Evolutionary conservation across 2,113 vertebrate genomes (phyloP), one percentile per base, ranked within the genome.

Genomic region (Atrichornis clamosus): DNA sequence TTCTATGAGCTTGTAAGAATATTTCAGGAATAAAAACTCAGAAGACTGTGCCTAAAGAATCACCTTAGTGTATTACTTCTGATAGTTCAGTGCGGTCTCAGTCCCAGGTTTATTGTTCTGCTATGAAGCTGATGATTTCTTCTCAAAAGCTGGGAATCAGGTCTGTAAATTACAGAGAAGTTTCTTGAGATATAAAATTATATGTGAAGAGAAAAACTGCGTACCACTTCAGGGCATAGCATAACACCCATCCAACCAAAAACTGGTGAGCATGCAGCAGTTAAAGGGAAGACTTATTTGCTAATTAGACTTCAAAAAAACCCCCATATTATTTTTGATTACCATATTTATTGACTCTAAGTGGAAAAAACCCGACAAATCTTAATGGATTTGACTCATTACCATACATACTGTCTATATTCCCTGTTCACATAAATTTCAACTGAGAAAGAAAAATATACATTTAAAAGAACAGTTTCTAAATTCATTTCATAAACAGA

Each of bases 281-380:
- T 47, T 78, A 60, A 37, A 80, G 37, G 46, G 44, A 83, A 74
- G 32, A 56, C 16, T 67, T 69, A 50, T 15, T 85, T 87, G 11
- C 21, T 88, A 91, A 77, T 74, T 53, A 20, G 15, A 80, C 41
- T 87, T 73, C 3, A 49, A 23, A 22, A 55, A 83, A 35, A 82
- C 13, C 0, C 11, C 6, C 19, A 19, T 37, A 8, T 59, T 67
- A 37, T 83, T 85, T 37, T 88, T 94, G 82, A 58, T 91, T 67
- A 87, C n/a, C 15, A 0, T 89, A 70, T 96, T 95, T 95, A 96
- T 97, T 96, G 15, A 64, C 22, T 84, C 3, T 67, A 84, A 49
- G 60, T 75, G 69, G 47, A 77, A 70, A 89, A 93, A 70, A 21
- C 2, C 19, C 13, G 55, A 72, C 75, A 83, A 83, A 79, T 93